Base-by-base conservation (phyloP, 2,113 vertebrate genomes). In the Phocoena phocoena region DNA sequence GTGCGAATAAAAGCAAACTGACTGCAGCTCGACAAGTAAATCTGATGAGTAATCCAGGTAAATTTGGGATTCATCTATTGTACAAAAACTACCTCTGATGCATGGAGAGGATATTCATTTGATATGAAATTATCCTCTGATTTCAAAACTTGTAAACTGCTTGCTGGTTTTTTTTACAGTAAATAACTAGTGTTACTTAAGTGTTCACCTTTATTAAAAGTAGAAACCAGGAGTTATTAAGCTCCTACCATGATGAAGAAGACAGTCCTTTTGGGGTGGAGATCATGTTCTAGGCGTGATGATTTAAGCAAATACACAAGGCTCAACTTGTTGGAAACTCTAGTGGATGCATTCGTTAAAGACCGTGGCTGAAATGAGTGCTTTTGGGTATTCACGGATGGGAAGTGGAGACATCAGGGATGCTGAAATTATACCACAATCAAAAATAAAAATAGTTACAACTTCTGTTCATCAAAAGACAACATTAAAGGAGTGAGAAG, bases 311-410 rank as follows among this genome's bases (percentile, higher is more conserved):
- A 4, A 2, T 31, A 25, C 9, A n/a, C 20, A 31, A 9, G 36
- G 12, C 6, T 2, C 8, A 9, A 2, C 41, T 47, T 62, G 58
- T 26, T 13, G 41, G 33, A 62, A 62, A 44, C 0, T 4, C 11
- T 17, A 8, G 1, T 18, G 36, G 9, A 18, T 18, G 6, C 1
- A 3, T 31, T 41, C 28, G 3, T 0, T 15, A 33, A 18, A 83
- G 15, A 36, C 8, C 2, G 1, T 14, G 1, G 18, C 7, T 3
- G 2, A 38, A 31, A 33, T 12, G 18, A 8, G 4, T 26, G 10
- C 15, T 58, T 60, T 5, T 18, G 14, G 44, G 28, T 33, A 47
- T 0, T 65, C 1, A 5, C 1, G 1, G 36, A 4, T 3, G 18
- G 38, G 6, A 33, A 5, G 33, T 53, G 15, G 53, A 53, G 53